A percentile compares a stretch with the other conserved stretches of the same genome.
Evolutionary conservation across 2,113 vertebrate genomes (phyloP).

Genomic region (Hepsetus odoe): DNA sequence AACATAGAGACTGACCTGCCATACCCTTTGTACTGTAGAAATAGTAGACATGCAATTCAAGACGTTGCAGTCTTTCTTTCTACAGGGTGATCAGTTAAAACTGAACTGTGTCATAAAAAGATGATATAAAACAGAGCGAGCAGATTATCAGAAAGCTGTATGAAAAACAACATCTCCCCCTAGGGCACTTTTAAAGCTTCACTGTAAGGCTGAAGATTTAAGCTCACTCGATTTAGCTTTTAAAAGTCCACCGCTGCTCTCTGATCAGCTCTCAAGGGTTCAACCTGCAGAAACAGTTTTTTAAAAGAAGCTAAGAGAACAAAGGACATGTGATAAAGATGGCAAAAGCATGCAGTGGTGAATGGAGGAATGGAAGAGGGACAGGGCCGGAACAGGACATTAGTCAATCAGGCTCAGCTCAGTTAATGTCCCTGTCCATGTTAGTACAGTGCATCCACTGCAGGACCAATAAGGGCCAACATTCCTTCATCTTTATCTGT

Average conservation of each 20-base stretch:
- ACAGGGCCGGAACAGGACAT: neutral
- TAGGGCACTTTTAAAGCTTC: neutral
- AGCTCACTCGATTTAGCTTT: conserved; percentile 31
- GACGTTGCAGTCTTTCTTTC: neutral
- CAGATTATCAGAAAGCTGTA: conserved; percentile 8
- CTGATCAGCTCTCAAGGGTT: conserved; percentile 22
- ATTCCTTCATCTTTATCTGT: neutral
- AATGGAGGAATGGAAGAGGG: neutral
- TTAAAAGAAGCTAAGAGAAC: conserved; percentile 35
- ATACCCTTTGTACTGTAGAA: conserved; percentile 16
- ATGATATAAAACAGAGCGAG: conserved; percentile 10
- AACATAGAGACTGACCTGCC: conserved; percentile 11
- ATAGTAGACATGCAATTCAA: conserved; percentile 26
- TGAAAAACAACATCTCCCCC: conserved; percentile 8
- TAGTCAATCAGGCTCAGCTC: neutral
- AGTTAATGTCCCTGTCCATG: neutral
- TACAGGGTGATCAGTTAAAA: conserved; percentile 30
- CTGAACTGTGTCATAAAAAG: conserved; percentile 32
- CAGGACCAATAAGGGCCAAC: neutral
- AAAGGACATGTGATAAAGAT: conserved; percentile 32
- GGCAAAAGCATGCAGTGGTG: neutral
- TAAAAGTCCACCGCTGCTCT: conserved; percentile 28
- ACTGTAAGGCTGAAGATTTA: neutral
- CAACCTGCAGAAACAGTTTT: conserved; percentile 21
- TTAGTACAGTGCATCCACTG: neutral